Conservation (phyloP, 2,113 vertebrate genomes). For the Neogobius melanostomus region DNA sequence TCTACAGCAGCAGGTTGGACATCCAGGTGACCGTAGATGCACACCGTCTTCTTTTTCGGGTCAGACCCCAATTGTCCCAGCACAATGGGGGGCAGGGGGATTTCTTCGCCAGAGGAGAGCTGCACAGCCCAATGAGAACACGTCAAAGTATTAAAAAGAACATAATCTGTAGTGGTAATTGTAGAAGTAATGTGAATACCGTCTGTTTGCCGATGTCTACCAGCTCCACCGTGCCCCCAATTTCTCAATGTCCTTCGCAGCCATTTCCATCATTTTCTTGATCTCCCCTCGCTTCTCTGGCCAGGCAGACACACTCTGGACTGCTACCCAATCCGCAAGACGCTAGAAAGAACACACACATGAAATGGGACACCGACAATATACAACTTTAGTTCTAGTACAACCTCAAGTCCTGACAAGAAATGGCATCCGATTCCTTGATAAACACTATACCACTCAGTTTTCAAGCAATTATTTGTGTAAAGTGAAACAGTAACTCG, state of each 20-base stretch:
- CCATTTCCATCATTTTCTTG: slow-evolving; percentile 90
- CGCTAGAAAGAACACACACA: slow-evolving; percentile 70
- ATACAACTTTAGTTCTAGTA: not conserved
- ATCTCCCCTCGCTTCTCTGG: slow-evolving; percentile 91
- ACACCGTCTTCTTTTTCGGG: slow-evolving; percentile 90
- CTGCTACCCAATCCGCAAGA: slow-evolving; percentile 88
- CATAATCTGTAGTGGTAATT: not conserved
- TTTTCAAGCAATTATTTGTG: not conserved
- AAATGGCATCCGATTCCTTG: not conserved
- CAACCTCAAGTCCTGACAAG: not conserved
- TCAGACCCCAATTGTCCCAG: slow-evolving; percentile 87
- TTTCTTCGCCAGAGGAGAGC: slow-evolving; percentile 87
- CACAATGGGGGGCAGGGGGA: slow-evolving; percentile 90
- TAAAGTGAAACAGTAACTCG: not conserved
- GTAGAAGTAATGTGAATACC: slow-evolving; percentile 62
- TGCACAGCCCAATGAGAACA: slow-evolving; percentile 45
- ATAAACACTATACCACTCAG: not conserved
- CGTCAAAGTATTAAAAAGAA: not conserved
- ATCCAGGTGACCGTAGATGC: slow-evolving; percentile 94
- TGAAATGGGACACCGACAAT: not conserved
- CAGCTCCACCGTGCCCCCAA: slow-evolving; percentile 85
- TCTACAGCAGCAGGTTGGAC: slow-evolving; percentile 88
- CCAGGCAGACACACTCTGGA: slow-evolving; percentile 94
- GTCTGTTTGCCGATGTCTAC: slow-evolving; percentile 88
- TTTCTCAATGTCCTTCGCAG: slow-evolving; percentile 83